Conservation (phyloP, 1,140 invertebrate species). For the Heterodera schachtii region DNA sequence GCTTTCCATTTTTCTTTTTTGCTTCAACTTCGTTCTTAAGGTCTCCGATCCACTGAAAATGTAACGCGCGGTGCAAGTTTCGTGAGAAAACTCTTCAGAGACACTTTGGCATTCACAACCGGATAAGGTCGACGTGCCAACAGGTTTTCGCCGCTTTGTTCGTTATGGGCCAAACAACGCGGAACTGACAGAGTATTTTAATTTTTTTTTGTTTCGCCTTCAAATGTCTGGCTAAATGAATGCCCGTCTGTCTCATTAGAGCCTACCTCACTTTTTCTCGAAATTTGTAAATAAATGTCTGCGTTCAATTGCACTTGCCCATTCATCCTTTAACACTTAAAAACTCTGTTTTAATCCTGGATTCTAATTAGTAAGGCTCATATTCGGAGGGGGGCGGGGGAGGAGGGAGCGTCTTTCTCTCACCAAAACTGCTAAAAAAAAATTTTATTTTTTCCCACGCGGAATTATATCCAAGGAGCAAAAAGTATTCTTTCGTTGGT, state of each 20-base stretch:
- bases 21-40: background rate
- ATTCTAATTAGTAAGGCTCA: too few relatives aligned
- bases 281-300: background rate
- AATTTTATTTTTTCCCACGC: too few relatives aligned
- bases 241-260: background rate
- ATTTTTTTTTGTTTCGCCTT: too few relatives aligned
- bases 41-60: constrained; percentile 20
- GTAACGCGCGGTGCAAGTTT: constrained; percentile 24
- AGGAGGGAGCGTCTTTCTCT: too few relatives aligned
- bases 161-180: background rate
- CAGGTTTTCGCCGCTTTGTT: background rate
- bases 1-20: background rate
- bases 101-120: constrained; percentile 36
- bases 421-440: too few relatives aligned
- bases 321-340: too few relatives aligned
- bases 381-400: too few relatives aligned
- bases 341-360: too few relatives aligned
- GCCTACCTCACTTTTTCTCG: background rate
- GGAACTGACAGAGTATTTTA: too few relatives aligned
- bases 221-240: too few relatives aligned
- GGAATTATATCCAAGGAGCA: too few relatives aligned
- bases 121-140: background rate
- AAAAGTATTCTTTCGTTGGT: too few relatives aligned
- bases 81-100: constrained; percentile 39
- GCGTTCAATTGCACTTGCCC: background rate